These are phyloP conservation scores for Muscicapa adusta DNA, from an alignment of 2,113 vertebrate species.

Conservation along the genomic window DNA sequence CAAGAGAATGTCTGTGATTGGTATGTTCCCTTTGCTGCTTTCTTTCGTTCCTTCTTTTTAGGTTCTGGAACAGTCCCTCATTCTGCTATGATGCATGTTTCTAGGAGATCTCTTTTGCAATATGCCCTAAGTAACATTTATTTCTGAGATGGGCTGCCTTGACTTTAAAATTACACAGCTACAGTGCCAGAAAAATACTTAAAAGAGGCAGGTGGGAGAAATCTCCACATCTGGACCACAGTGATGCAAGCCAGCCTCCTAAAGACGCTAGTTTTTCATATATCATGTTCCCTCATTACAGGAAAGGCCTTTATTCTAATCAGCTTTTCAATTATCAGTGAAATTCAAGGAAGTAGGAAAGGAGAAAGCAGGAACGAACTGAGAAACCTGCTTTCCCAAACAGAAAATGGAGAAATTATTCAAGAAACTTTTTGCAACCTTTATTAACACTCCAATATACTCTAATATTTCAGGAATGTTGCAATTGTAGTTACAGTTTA, in stretches of 20 bases:
- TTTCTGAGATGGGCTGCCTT: neutral
- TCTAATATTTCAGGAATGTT: neutral
- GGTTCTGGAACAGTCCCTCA: neutral
- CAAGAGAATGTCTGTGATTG: slow-evolving; percentile 97
- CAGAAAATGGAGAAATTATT: neutral
- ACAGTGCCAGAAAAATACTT: neutral
- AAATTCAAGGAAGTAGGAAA: neutral
- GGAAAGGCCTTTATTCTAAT: neutral
- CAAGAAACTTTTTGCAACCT: neutral
- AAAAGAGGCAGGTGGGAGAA: neutral
- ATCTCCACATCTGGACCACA: neutral
- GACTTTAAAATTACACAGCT: neutral
- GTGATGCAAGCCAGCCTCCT: neutral
- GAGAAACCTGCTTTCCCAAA: neutral
- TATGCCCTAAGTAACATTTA: neutral
- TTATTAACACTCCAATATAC: neutral
- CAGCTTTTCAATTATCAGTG: neutral
- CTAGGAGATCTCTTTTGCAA: neutral
- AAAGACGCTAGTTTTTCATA: neutral
- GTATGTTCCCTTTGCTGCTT: slow-evolving; percentile 60
- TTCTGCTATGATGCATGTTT: neutral
- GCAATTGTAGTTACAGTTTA: neutral
- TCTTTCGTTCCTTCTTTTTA: neutral
- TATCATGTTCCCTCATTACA: neutral
- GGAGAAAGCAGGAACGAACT: neutral